Percentiles rank a stretch among this genome's conserved stretches.
Evolutionary conservation across 1,140 invertebrate genomes (phyloP).

Genomic region (Drosophila nikananu): DNA sequence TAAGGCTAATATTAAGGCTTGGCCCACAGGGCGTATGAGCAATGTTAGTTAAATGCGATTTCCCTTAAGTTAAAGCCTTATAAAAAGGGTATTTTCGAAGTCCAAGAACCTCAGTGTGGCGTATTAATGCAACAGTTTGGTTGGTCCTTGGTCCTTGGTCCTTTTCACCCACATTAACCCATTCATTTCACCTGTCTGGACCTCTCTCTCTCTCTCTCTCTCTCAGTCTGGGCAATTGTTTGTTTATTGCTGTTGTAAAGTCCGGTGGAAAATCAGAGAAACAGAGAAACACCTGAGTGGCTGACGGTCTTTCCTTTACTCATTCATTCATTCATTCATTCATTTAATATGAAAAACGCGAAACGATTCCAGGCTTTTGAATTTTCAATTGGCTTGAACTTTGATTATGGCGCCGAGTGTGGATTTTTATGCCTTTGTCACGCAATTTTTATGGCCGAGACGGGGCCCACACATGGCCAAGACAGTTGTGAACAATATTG

Average conservation of each 20-base stretch:
- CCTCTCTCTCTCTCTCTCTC: background rate
- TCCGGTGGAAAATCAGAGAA: background rate
- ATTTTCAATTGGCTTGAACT: conserved; percentile 60
- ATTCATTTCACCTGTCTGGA: conserved; percentile 2
- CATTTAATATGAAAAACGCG: conserved; percentile 44
- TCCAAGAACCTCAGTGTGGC: background rate
- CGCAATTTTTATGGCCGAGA: conserved; percentile 32
- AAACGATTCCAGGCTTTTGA: conserved; percentile 52
- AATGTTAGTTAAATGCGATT: background rate
- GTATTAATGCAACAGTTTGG: conserved; percentile 27
- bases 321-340: conserved; percentile 21
- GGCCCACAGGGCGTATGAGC: background rate
- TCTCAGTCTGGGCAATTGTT: conserved; percentile 22
- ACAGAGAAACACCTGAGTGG: conserved; percentile 8
- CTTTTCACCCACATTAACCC: conserved; percentile 2
- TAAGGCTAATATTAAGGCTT: rapidly evolving
- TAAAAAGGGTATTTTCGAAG: background rate
- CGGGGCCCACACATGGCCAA: background rate
- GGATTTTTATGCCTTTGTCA: conserved; percentile 55
- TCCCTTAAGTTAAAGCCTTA: background rate
- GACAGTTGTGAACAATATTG: background rate
- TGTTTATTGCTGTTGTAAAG: conserved; percentile 37
- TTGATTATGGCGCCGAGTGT: conserved; percentile 40
- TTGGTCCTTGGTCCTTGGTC: background rate
- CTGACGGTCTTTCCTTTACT: conserved; percentile 6